Percentiles rank a stretch among this genome's conserved stretches.
phyloP scores from a whole-genome alignment of 2,888 invertebrate genomes.

The Tyria jacobaeae region DNA sequence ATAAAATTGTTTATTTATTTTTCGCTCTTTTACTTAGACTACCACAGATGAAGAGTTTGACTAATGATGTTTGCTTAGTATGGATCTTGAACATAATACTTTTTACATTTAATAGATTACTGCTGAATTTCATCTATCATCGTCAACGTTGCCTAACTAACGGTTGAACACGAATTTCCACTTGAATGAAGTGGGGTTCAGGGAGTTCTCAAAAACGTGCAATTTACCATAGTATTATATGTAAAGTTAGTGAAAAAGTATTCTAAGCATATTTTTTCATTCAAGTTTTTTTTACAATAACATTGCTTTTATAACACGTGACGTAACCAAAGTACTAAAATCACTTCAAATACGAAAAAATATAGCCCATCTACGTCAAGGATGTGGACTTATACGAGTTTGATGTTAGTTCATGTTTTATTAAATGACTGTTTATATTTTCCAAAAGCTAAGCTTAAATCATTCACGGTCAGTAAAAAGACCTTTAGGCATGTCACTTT shows the following conservation, averaged over 20 bases:
- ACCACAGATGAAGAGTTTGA: constrained; percentile 8
- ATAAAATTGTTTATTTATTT: constrained; percentile 25
- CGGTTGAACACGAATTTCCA: constrained; percentile 9
- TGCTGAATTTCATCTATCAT: constrained; percentile 11
- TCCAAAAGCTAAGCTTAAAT: too few species aligned
- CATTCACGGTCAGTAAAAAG: too few species aligned
- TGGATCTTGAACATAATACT: constrained; percentile 4
- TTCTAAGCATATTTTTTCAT: background rate
- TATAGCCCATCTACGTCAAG: too few species aligned
- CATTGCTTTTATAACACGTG: background rate
- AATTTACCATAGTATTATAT: background rate
- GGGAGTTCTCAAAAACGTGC: constrained; percentile 1
- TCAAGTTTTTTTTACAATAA: background rate
- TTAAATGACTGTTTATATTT: too few species aligned
- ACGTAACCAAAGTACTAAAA: too few species aligned
- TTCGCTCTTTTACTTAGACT: constrained; percentile 8
- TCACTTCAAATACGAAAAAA: too few species aligned
- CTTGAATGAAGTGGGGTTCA: constrained; percentile 8
- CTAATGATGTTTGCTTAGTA: constrained; percentile 8
- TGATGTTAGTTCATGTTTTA: too few species aligned
- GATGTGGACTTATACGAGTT: too few species aligned
- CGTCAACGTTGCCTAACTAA: constrained; percentile 10
- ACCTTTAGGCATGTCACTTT: too few species aligned
- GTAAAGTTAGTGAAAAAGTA: background rate
- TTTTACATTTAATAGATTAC: constrained; percentile 13